phyloP scores from a whole-genome alignment of 53 echinoderm and acorn worm genomes.

The Pentamera pediparva region DNA sequence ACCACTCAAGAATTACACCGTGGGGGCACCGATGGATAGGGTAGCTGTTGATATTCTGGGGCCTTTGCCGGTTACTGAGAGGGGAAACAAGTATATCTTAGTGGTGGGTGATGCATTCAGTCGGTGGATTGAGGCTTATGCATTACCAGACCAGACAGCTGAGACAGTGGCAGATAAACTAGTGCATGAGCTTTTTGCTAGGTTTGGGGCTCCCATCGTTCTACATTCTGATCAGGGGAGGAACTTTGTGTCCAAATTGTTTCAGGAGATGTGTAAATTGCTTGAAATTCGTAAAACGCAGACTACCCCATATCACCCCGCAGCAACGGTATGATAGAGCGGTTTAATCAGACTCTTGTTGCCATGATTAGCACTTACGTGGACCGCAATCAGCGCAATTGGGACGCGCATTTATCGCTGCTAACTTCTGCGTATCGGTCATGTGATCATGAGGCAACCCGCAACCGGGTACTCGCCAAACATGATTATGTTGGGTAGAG shows the following conservation, averaged over 20 bases:
- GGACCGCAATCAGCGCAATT: constrained; percentile 39
- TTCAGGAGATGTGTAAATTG: constrained; percentile 46
- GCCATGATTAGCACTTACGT: constrained; percentile 48
- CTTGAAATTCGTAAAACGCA: constrained; percentile 56
- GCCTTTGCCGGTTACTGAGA: too few species aligned
- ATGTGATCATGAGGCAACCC: constrained; percentile 24
- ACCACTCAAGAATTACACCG: too few species aligned
- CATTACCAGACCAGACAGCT: constrained; percentile 54
- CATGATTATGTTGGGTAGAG: constrained; percentile 57
- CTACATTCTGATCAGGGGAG: constrained; percentile 67
- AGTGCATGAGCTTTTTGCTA: constrained; percentile 50
- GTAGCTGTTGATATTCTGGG: too few species aligned
- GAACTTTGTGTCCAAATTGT: constrained; percentile 51
- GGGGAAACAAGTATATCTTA: constrained; percentile 54
- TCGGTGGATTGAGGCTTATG: constrained; percentile 63
- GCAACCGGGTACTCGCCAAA: too few species aligned
- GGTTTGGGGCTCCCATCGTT: constrained; percentile 43
- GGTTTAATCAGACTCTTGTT: constrained; percentile 48
- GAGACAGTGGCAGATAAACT: constrained; percentile 11
- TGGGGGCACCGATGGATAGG: too few species aligned
- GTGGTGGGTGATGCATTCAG: constrained; percentile 51
- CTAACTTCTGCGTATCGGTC: constrained; percentile 58
- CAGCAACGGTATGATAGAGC: constrained; percentile 58
- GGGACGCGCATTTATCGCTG: constrained; percentile 53
- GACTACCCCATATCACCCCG: constrained; percentile 53